phyloP scores from a whole-genome alignment of 2,888 invertebrate genomes.

The Trimorus sp. region DNA sequence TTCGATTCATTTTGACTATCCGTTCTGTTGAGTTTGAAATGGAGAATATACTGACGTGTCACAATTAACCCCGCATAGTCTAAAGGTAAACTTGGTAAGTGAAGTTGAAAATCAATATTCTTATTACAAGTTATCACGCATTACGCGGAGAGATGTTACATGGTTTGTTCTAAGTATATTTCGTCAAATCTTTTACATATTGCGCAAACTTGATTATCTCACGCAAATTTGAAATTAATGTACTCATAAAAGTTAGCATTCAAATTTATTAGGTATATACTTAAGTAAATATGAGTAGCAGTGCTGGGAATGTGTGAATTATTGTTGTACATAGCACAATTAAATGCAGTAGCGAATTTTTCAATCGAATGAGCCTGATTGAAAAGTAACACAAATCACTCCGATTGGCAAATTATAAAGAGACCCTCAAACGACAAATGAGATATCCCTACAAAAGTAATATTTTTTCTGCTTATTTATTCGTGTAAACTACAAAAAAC shows the following conservation, averaged over 20 bases:
- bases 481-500: slow-evolving; percentile 20
- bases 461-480: slow-evolving; percentile 14
- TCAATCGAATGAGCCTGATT: background rate
- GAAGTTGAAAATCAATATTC: too few species aligned
- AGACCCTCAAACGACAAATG: too few species aligned
- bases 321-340: background rate
- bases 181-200: slow-evolving; percentile 15
- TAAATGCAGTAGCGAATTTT: too few species aligned
- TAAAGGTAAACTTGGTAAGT: too few species aligned
- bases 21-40: too few species aligned
- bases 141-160: too few species aligned
- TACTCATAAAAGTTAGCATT: slow-evolving; percentile 36
- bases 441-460: slow-evolving; percentile 6
- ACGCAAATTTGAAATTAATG: slow-evolving; percentile 36
- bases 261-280: slow-evolving; percentile 35
- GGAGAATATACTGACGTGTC: too few species aligned
- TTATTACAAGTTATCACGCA: too few species aligned
- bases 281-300: slow-evolving; percentile 6
- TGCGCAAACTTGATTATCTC: slow-evolving; percentile 33
- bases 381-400: too few species aligned
- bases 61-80: too few species aligned
- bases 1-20: too few species aligned
- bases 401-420: too few species aligned
- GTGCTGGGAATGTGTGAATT: slow-evolving; percentile 1
- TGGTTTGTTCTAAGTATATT: slow-evolving; percentile 27